Percentiles rank a stretch among this genome's conserved stretches.
Conservation (phyloP, 2,797 vertebrate species). For the Tadarida brasiliensis region DNA sequence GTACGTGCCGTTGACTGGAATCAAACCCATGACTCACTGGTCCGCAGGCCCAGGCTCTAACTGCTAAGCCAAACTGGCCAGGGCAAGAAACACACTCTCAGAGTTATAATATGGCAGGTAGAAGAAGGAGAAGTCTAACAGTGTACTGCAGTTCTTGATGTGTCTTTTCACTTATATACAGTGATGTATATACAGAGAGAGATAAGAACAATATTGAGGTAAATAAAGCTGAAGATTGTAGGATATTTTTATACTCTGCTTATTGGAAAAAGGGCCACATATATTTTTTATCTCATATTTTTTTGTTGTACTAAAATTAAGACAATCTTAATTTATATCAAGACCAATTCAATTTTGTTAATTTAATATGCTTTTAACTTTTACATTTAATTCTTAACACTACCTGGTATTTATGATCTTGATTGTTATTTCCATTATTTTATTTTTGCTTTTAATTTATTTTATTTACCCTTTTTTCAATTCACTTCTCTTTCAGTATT, state of each 20-base stretch:
- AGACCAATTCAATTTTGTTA: background rate
- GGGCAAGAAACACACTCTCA: background rate
- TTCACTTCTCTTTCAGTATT: background rate
- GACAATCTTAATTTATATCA: background rate
- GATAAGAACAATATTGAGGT: background rate
- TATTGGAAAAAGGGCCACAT: background rate
- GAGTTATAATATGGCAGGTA: background rate
- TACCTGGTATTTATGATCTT: background rate
- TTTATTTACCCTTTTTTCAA: background rate
- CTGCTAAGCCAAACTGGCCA: too few species aligned
- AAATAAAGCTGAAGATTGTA: background rate
- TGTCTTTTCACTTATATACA: background rate
- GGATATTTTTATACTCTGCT: background rate
- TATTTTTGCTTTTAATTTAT: constrained; percentile 32
- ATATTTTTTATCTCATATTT: background rate
- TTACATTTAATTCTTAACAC: background rate
- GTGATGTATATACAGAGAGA: background rate
- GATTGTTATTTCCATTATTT: background rate
- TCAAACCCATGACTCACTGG: too few species aligned
- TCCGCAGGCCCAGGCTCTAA: too few species aligned
- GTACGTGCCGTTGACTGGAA: too few species aligned
- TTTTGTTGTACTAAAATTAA: background rate
- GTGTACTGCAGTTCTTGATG: background rate
- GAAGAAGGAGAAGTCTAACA: background rate
- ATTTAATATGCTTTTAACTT: background rate